Evolutionary conservation across 1,140 invertebrate genomes (phyloP), one percentile per base, ranked within the genome.

Genomic region (Zaprionus kolodkinae): DNA sequence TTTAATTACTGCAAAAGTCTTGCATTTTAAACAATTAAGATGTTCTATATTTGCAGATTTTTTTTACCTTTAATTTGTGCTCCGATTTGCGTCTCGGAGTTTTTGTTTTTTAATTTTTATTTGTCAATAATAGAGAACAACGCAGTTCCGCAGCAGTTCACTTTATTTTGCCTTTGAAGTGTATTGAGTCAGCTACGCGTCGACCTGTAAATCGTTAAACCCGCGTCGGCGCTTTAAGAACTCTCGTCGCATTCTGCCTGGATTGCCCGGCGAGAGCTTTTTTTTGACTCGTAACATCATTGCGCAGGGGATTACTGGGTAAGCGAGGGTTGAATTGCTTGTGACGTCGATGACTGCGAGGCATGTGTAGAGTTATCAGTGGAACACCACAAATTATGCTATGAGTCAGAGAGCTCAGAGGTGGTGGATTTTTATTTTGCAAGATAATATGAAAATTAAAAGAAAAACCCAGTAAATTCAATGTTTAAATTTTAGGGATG

Each of bases 201-300:
- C 33, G 36, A 57, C 25, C 65, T 68, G 72, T 57, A 81, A 89
- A 89, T 89, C 85, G 78, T 89, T 89, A 89, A 89, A 74, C 43
- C 67, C 54, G 85, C 85, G 70, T 57, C 61, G 56, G 70, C 85
- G 85, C 85, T 56, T 10, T 68, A 0, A 11, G 10, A n/a, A 3
- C 11, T 60, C 13, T 64, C 30, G 67, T 6, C 59, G 13, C 50
- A 60, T 62, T 70, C 54, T 78, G 77, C 68, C 77, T 84, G 84
- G 80, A 80, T 55, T 48, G 66, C 30, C 57, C 10, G 7, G 36
- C 55, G 55, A 57, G 50, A 65, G 55, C 35, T 59, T 33, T n/a
- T 12, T 59, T 33, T n/a, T 12, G 1, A 43, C 60, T 70, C 65
- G 62, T 25, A 15, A 11, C 30, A 30, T 6, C 12, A 50, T 54